Percentiles rank a stretch among this genome's conserved stretches.
phyloP scores from a whole-genome alignment of 2,797 vertebrate species.

The Anas bernieri region DNA sequence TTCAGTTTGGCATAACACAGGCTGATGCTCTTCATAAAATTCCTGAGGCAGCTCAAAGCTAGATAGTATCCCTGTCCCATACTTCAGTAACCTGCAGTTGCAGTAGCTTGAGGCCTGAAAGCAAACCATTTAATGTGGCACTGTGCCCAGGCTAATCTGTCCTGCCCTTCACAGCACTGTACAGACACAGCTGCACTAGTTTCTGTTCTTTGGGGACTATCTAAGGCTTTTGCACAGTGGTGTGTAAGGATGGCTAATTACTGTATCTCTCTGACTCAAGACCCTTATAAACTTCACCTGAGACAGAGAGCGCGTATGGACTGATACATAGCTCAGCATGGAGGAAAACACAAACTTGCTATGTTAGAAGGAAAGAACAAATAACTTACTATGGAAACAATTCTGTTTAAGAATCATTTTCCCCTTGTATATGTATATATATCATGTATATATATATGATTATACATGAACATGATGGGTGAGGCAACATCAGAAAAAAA shows the following conservation, averaged over 20 bases:
- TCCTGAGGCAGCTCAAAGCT: background rate
- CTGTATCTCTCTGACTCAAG: background rate
- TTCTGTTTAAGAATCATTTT: background rate
- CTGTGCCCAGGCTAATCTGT: background rate
- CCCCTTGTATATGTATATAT: background rate
- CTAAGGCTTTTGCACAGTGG: background rate
- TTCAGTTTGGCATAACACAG: background rate
- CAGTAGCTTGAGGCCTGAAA: background rate
- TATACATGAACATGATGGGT: rapidly evolving
- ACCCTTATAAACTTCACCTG: background rate
- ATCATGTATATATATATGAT: background rate
- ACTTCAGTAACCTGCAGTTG: background rate
- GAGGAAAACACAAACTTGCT: background rate
- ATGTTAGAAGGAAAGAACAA: background rate
- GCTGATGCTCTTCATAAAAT: background rate
- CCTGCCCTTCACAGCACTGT: rapidly evolving
- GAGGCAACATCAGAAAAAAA: background rate
- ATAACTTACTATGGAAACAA: background rate
- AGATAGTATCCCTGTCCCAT: rapidly evolving
- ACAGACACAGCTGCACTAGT: too few species aligned
- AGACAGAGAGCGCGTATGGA: rapidly evolving
- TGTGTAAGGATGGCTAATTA: background rate
- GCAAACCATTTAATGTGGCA: rapidly evolving
- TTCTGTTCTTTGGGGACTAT: rapidly evolving
- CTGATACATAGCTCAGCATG: background rate